A percentile compares a stretch with the other conserved stretches of the same genome.
phyloP scores from a whole-genome alignment of 2,113 vertebrate species.

The Sylvilagus bachmani region DNA sequence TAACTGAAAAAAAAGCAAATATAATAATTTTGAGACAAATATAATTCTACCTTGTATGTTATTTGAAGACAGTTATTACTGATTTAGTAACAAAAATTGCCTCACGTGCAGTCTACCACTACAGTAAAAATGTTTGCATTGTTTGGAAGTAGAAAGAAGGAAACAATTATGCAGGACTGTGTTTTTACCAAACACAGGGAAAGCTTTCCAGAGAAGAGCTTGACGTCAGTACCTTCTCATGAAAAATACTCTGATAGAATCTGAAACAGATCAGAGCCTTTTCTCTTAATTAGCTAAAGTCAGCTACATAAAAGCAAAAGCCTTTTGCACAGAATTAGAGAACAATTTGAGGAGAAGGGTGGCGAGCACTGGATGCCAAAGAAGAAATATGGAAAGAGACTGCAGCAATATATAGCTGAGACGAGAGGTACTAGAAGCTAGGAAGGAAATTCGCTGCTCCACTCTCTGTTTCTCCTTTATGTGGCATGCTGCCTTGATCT shows the following conservation, averaged over 20 bases:
- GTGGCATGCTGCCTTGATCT: not conserved
- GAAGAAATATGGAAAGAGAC: not conserved
- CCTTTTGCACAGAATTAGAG: not conserved
- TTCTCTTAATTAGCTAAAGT: constrained; percentile 31
- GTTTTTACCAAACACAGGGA: not conserved
- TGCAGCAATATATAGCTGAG: not conserved
- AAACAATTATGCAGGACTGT: not conserved
- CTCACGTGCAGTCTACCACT: not conserved
- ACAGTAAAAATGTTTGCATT: not conserved
- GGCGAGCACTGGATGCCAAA: not conserved
- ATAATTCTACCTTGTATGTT: not conserved
- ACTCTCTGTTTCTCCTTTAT: not conserved
- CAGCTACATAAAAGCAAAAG: not conserved
- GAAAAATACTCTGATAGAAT: no score
- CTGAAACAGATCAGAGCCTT: not conserved
- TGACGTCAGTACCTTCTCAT: no score
- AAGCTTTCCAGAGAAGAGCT: not conserved
- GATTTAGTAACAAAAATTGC: not conserved
- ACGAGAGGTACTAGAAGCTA: not conserved
- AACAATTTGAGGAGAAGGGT: not conserved
- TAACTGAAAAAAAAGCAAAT: constrained; percentile 89
- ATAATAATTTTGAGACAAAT: constrained; percentile 40
- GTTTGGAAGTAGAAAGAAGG: constrained; percentile 22
- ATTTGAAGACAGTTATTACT: constrained; percentile 24
- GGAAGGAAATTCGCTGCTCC: not conserved